Base-by-base conservation (phyloP, 2,113 vertebrate species). In the Rallus limicola region DNA sequence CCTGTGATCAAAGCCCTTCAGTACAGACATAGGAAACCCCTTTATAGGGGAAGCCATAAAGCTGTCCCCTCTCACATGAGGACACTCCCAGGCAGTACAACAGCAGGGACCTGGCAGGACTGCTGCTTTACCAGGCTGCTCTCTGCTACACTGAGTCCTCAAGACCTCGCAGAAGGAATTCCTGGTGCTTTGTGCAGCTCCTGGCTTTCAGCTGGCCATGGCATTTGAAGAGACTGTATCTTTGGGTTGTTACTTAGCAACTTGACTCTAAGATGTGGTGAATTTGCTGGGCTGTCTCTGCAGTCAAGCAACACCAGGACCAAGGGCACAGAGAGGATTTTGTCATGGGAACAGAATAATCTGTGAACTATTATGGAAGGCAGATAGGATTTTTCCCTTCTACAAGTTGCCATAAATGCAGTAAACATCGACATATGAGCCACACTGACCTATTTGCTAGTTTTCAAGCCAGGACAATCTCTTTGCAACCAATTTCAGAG, bases 401-500 rank as follows among this genome's bases (percentile, higher is more conserved):
- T 83, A 63, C 75, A 85, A 83, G 76, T 78, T 86, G 42, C 79
- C 91, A 94, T 77, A 94, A 95, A 94, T 78, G 70, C 87, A 82
- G 86, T 69, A 96, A 91, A 93, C 94, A 94, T 88, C 93, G 83
- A 94, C 87, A 89, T 77, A 86, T 94, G 92, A 97, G 91, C 95
- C 95, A 97, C 91, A 95, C 75, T 93, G 92, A 95, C 91, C 92
- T 94, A 93, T 96, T 94, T 97, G 95, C 75, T 24, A n/a, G 60
- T 55, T 81, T 92, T 79, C 77, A 81, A 80, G 82, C 38, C 1
- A 0, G 50, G 71, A 91, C 70, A 83, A 53, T 74, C 52, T 92
- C 60, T 85, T 52, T 75, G 68, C 65, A 69, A 80, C 42, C 44
- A 31, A 80, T 88, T 93, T 88, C 58, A 50, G 74, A 65, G 74